Base-by-base conservation (phyloP, 2,797 vertebrate genomes). In the Hephaestus fuliginosus region DNA sequence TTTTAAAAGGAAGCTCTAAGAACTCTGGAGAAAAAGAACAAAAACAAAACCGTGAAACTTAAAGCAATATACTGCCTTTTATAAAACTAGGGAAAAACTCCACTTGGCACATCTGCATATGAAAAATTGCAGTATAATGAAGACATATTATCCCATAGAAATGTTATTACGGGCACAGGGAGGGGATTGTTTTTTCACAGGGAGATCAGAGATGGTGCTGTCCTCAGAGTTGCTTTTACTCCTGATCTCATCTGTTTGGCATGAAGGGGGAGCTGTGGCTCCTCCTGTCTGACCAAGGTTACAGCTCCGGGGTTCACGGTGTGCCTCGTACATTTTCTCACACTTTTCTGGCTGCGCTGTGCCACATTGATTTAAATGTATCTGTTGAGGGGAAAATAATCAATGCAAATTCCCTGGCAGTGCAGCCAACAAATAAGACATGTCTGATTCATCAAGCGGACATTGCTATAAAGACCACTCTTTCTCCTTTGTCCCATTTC, bases 221-320 rank as follows among this genome's bases (percentile, higher is more conserved):
- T 87, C 84, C 68, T 91, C 77, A 53, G 78, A 81, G 61, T 62
- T 63, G 68, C 80, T 88, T 75, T 77, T 66, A 64, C 79, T 94
- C 80, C 94, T 96, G 94, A 91, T 94, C 93, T 97, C 95, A 94
- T 93, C 92, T 90, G 89, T 94, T 93, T 95, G 96, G 93, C 97
- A 98, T 97, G 96, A 98, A 99, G 97, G 97, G 97, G 98, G 97
- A 97, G 97, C 98, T 97, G 94, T 97, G 94, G 96, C 96, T 97
- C 97, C 97, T 97, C 94, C 72, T 92, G 96, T 90, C 89, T 93
- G 90, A 94, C 86, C 93, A 39, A 92, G 94, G 94, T 96, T 90
- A 94, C 91, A 76, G 90, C 87, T 89, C 75, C 53, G 70, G 83
- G 89, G 76, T 90, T 74, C 78, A 74, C 86, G 30, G 86, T 90